A percentile compares a stretch with the other conserved stretches of the same genome.
phyloP scores from a whole-genome alignment of 2,113 vertebrate species.

The Promerops cafer region DNA sequence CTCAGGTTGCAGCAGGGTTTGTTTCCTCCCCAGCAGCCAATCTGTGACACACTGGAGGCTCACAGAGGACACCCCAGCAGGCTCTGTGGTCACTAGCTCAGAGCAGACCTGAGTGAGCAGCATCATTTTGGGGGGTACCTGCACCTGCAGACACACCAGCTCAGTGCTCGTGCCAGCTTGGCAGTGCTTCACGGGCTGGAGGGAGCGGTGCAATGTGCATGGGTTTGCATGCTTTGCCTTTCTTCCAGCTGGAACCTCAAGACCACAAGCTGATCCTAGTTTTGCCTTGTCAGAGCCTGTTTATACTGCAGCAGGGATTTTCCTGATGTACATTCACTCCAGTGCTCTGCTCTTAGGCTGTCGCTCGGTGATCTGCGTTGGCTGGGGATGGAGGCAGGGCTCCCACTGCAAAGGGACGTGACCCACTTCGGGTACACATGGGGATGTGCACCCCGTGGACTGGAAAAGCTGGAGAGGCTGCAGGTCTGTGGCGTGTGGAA shows the following conservation, averaged over 20 bases:
- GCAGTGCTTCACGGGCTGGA: neutral
- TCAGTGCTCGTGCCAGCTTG: neutral
- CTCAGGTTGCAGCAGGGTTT: neutral
- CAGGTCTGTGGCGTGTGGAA: neutral
- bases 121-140: neutral
- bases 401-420: neutral
- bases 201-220: neutral
- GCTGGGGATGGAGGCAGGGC: neutral
- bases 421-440: neutral
- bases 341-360: neutral
- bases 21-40: neutral
- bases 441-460: neutral
- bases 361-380: neutral
- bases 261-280: neutral
- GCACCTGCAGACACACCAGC: neutral
- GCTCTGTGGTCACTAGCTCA: neutral
- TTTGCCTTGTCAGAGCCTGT: slow-evolving; percentile 6
- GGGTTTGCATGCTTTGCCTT: neutral
- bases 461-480: neutral
- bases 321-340: neutral
- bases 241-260: neutral
- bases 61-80: neutral
- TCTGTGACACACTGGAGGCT: accelerated
- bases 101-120: neutral
- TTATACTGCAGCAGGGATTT: neutral